Conservation (phyloP, 2,113 vertebrate species). For the Phoenicopterus ruber region DNA sequence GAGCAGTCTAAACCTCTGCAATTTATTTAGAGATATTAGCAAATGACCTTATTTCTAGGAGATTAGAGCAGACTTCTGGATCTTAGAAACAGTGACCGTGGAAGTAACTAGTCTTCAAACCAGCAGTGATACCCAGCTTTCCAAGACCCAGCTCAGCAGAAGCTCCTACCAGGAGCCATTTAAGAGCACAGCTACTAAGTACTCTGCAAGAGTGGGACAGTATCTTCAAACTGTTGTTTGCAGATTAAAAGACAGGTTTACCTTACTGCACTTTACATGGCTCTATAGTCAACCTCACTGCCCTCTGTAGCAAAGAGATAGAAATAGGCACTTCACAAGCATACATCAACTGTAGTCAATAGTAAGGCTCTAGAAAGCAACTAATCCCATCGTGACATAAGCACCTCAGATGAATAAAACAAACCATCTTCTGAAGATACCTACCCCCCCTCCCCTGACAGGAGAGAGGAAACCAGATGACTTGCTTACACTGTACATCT, state of each 20-base stretch:
- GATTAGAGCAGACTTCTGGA: neutral
- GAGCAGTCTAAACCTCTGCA: neutral
- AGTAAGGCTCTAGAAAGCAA: neutral
- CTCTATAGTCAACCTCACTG: neutral
- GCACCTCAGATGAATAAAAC: neutral
- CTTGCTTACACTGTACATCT: neutral
- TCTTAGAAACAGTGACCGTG: neutral
- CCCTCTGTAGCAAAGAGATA: neutral
- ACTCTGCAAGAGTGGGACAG: neutral
- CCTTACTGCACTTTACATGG: neutral
- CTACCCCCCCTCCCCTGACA: neutral
- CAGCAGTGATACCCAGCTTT: neutral
- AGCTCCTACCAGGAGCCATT: neutral
- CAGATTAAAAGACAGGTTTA: neutral
- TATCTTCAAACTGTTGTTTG: neutral
- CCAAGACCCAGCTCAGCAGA: neutral
- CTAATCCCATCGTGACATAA: neutral
- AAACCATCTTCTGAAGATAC: neutral
- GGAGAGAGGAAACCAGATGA: neutral
- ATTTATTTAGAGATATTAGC: neutral
- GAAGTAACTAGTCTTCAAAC: neutral
- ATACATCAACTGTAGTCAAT: accelerated
- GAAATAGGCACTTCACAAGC: neutral
- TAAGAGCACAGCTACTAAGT: neutral
- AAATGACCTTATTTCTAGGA: neutral